Evolutionary conservation across 2,888 invertebrate genomes (phyloP).

Genomic region (Temnothorax unifasciatus): DNA sequence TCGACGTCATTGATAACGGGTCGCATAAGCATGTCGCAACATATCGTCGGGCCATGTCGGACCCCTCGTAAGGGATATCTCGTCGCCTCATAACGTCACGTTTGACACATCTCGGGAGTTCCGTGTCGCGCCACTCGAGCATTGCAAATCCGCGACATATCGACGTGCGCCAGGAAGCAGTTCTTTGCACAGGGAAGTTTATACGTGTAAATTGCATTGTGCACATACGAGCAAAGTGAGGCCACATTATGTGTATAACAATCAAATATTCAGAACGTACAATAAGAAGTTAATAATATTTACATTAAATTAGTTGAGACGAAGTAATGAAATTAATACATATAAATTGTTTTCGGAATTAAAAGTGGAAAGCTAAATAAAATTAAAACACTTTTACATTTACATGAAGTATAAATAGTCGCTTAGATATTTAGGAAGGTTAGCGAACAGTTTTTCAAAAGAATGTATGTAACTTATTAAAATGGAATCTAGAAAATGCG

Average conservation of each 20-base stretch:
- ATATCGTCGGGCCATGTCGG: not conserved
- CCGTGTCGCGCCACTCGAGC: not conserved
- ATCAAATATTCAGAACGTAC: not conserved
- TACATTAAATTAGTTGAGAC: not conserved
- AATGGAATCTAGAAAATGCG: not conserved
- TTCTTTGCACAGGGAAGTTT: not conserved
- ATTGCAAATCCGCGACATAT: constrained; percentile 17
- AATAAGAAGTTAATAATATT: constrained; percentile 5
- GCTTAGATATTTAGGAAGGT: not conserved
- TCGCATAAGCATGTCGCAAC: constrained; percentile 16
- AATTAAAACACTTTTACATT: too few relatives aligned
- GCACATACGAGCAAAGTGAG: not conserved
- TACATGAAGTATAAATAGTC: not conserved
- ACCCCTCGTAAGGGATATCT: constrained; percentile 33
- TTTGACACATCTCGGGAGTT: constrained; percentile 26
- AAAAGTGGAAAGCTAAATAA: not conserved
- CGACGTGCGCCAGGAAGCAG: not conserved
- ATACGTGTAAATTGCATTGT: not conserved
- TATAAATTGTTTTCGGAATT: not conserved
- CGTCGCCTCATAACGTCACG: constrained; percentile 37
- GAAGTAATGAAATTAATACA: not conserved
- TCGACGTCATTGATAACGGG: constrained; percentile 33
- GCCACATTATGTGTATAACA: not conserved
- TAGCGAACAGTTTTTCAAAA: not conserved
- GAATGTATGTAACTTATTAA: not conserved